Evolutionary conservation across 2,113 vertebrate genomes (phyloP), one percentile per base, ranked within the genome.

Genomic region (Rhagologus leucostigma): DNA sequence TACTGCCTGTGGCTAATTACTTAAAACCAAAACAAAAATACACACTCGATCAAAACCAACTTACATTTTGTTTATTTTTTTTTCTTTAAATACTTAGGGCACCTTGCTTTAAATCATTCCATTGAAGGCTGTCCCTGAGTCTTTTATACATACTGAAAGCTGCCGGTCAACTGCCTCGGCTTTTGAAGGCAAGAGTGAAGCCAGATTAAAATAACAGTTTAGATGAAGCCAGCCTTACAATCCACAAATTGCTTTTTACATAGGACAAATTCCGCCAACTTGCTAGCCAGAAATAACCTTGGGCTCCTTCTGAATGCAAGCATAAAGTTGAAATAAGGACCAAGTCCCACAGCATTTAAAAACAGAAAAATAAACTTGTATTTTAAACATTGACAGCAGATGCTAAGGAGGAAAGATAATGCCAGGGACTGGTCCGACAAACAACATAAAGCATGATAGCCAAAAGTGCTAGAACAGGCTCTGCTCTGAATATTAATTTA

Each of bases 401-500:
- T 71, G 70, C 42, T 69, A 70, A 46, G 41, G 42, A 91, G 23
- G n/a, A 83, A 90, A 92, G 69, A 50, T 9, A 73, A 94, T 81
- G 79, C 65, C 57, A 85, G 42, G 20, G 73, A 68, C 63, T 60
- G 49, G 35, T 42, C 75, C 0, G 1, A 90, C 60, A 84, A 94
- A 84, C 41, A 71, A 79, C 42, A 42, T 46, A 81, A 93, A 91
- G 13, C 60, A 53, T 27, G 27, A 79, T 0, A 89, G 75, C 35
- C 84, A 84, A 65, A 87, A 90, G 37, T 47, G 41, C 52, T 76
- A 71, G 62, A 93, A 87, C 78, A 92, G 74, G 73, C 49, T 86
- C 41, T 89, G 49, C 73, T 93, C 67, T 59, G 92, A 95, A 96
- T 97, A 87, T 91, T 95, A 73, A 94, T 90, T 79, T 91, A 63